Evolutionary conservation across 1,140 invertebrate species (phyloP), one percentile per base, ranked within the genome.

Genomic region (Danaus melanippus): DNA sequence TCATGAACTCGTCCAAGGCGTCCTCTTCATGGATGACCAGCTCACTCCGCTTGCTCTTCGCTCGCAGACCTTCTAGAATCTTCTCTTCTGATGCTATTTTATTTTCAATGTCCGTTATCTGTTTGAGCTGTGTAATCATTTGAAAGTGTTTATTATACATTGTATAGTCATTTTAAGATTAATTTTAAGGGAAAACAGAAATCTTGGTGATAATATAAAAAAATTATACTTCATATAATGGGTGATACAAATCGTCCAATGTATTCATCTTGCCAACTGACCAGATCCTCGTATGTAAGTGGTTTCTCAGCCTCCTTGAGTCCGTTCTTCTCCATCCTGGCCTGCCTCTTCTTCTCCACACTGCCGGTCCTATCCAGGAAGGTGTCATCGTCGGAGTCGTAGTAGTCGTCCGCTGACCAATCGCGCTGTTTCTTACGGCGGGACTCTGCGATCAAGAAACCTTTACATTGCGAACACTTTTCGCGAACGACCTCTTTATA

Each of bases 341-440:
- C 89, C 64, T 93, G 88, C 10, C 97, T 87, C 84, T 98, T 98
- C 58, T 92, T 92, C 76, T 98, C 96, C 39, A 99, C 91, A 49
- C 92, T 92, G 8, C 98, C 98, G 9, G 98, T 99, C 67, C 98
- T 88, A 83, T 99, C 98, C 50, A 98, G 89, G 87, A 95, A 99
- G 11, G 94, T 94, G 81, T 99, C 98, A 60, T 99, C 98, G 79
- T 99, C 98, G n/a, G 95, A 97, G 73, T 98, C 96, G 80, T 98
- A 98, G 79, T 90, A 98, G 87, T 98, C 96, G 76, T 97, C 93
- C 42, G 96, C 95, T 74, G 93, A 92, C 93, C 93, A 94, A 70
- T 95, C 92, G 60, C 90, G 90, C n/a, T 84, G 74, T 75, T 94
- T 95, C 8, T 92, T 87, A 53, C 93, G 93, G 62, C 90, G 82